These are phyloP conservation scores for Electrona antarctica DNA, from an alignment of 2,113 vertebrate genomes.

Conservation along the genomic window DNA sequence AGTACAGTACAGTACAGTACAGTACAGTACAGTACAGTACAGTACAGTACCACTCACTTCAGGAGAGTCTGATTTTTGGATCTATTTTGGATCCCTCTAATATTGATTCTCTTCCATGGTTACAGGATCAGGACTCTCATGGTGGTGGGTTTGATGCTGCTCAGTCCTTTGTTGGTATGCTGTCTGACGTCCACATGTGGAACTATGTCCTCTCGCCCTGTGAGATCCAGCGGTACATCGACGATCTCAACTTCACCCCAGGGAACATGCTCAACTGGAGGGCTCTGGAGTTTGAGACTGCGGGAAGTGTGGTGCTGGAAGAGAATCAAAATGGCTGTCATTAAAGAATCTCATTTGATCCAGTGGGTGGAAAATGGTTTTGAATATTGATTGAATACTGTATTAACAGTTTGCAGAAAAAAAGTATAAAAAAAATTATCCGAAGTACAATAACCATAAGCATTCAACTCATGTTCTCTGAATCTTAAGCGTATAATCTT, in stretches of 20 bases:
- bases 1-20: no score
- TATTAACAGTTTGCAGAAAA: no score
- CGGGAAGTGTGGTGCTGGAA: conserved; percentile 46
- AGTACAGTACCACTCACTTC: no score
- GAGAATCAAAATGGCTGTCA: conserved; percentile 21
- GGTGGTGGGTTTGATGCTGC: conserved; percentile 50
- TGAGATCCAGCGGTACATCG: conserved; percentile 51
- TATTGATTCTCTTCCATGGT: background rate
- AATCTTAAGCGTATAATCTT: no score
- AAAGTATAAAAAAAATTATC: no score
- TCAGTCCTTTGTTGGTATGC: conserved; percentile 66
- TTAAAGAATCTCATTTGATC: background rate
- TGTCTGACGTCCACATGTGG: conserved; percentile 72
- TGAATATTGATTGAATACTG: no score
- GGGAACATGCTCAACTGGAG: conserved; percentile 71
- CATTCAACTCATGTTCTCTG: no score
- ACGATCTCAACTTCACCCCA: conserved; percentile 49
- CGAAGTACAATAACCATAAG: no score
- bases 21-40: no score
- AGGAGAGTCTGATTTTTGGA: no score
- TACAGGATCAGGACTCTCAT: conserved; percentile 62
- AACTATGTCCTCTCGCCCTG: conserved; percentile 59
- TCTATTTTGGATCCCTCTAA: no score
- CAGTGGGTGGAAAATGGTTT: no score
- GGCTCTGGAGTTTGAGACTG: conserved; percentile 41